Base-by-base conservation (phyloP, 2,888 invertebrate genomes). In the Pegoplata infirma region DNA sequence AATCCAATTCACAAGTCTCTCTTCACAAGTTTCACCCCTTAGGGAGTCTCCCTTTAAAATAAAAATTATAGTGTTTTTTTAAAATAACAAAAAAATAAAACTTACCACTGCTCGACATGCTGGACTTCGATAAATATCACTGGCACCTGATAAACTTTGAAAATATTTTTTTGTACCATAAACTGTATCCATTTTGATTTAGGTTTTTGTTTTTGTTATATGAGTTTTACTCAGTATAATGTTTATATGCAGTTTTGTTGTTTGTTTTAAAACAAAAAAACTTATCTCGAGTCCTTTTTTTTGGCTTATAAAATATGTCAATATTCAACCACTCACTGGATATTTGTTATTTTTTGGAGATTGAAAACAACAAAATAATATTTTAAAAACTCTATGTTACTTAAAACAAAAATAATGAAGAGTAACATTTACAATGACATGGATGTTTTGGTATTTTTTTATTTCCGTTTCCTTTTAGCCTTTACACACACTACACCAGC, bases 151-250 rank as follows among this genome's bases (percentile, higher is more conserved):
- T 82, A 90, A 84, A 76, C 89, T 90, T 80, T 89, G 90, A 76
- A 90, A 90, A 80, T 90, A 90, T 79, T 90, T 90, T 83, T 90
- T 90, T 73, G 90, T 90, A 17, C 89, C 89, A 81, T 90, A 90
- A 71, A 90, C 89, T 21, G 90, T 88, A 81, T 90, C 90, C 90
- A 90, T 90, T 64, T 59, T 80, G 76, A 59, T 36, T 74, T 66
- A 21, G 28, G 55, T 66, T 6, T 21, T n/a, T 53, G 47, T 14
- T 21, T 14, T 56, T 14, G 19, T 56, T 56, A 1, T 21, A 44
- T 1, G 0, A 49, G 17, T 8, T 64, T 40, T 36, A 19, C 55
- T 46, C 12, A 40, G 12, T 40, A 32, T 10, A 32, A 32, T 12
- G 36, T 40, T 40, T n/a, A 40, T 40, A 40, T n/a, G 36, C 3